Evolutionary conservation across 2,113 vertebrate species (phyloP), one percentile per base, ranked within the genome.

Genomic region (Paratilapia polleni): DNA sequence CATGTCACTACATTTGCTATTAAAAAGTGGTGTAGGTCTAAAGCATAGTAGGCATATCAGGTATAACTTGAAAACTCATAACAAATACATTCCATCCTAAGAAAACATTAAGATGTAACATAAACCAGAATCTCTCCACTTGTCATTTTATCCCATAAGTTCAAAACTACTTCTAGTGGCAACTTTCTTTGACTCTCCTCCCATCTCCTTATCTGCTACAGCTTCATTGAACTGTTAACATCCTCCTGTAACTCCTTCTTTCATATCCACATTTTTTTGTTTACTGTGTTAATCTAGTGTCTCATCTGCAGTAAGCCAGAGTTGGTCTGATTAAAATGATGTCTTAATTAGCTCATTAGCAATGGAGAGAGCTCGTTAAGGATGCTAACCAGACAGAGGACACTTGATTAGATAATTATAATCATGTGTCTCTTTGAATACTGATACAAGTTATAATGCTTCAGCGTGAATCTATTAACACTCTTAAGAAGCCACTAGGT

Each of bases 331-430:
- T 90, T 89, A 64, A 82, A 88, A 91, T 82, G 34, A 84, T 13
- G 80, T 26, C n/a, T 28, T 90, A 93, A 94, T 94, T 86, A 90
- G 87, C 86, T 91, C 87, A 94, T 91, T 91, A 90, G 66, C 3
- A 9, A 80, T 52, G 78, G 84, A 80, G 84, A 84, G 85, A 75
- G 82, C 82, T 90, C 15, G 81, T 87, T 79, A 77, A 91, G 88
- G 84, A 90, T 62, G 88, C 77, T 83, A 89, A 86, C 80, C 84
- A 84, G 92, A 87, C 31, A 84, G 83, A 84, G 85, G 77, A 82
- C 86, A 82, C 87, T 91, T 92, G 88, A 93, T 93, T 79, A 79
- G 62, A 87, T 91, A 56, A 92, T 92, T 89, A 83, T 54, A 84
- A 84, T 62, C 62, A 56, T 77, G 86, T 84, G 24, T 84, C 80